phyloP scores from a whole-genome alignment of 2,113 vertebrate genomes.

The Narcine bancroftii region DNA sequence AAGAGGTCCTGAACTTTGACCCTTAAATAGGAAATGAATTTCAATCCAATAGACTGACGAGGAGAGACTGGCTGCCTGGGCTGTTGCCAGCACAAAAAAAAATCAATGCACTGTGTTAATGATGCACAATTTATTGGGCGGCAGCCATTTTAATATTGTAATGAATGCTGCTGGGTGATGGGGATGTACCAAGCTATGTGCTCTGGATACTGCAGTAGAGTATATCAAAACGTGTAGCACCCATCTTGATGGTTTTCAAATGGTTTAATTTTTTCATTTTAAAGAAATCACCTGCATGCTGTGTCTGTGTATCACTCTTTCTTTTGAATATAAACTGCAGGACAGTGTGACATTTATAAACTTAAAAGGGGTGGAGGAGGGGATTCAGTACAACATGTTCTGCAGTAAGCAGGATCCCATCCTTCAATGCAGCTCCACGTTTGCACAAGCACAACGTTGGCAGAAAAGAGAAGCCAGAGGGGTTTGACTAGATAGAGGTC shows the following conservation, averaged over 20 bases:
- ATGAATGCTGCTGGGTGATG: constrained; percentile 64
- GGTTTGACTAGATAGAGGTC: background rate
- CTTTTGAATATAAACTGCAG: background rate
- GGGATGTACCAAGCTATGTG: constrained; percentile 42
- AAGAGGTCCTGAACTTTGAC: constrained; percentile 79
- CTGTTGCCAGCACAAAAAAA: constrained; percentile 46
- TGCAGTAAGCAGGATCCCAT: background rate
- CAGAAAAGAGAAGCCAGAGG: background rate
- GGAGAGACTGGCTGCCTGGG: constrained; percentile 44
- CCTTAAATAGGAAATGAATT: constrained; percentile 98
- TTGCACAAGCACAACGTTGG: background rate
- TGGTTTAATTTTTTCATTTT: background rate
- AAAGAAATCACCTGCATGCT: background rate
- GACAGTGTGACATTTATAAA: background rate
- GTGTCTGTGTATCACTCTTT: background rate
- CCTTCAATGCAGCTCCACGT: background rate
- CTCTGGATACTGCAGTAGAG: background rate
- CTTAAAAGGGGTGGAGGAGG: background rate
- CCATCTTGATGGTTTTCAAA: constrained; percentile 11
- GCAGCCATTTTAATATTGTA: constrained; percentile 82
- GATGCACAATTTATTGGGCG: constrained; percentile 84
- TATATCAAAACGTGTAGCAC: constrained; percentile 3
- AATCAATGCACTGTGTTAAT: constrained; percentile 74
- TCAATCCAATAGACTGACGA: constrained; percentile 89
- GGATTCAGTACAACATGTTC: background rate